Conservation (phyloP, 1,140 invertebrate genomes). For the Brachionus manjavacas region DNA sequence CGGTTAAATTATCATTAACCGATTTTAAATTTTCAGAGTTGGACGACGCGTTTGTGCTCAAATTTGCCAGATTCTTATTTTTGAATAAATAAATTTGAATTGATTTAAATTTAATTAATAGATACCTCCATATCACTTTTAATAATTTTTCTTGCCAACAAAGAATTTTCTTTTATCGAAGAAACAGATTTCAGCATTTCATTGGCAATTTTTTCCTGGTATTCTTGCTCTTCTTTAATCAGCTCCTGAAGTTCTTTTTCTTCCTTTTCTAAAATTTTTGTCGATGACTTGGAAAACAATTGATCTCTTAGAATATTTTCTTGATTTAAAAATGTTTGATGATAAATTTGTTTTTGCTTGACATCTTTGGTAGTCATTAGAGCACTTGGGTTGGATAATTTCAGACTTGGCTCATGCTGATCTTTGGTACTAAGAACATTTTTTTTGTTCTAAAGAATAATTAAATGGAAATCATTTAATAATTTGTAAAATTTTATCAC, state of each 20-base stretch:
- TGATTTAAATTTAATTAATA: neutral
- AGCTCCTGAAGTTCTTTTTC: neutral
- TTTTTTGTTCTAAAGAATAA: neutral
- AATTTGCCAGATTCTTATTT: neutral
- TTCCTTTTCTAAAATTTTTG: neutral
- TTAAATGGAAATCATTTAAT: neutral
- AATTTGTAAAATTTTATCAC: neutral
- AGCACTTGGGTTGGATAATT: constrained; percentile 6
- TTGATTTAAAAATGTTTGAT: constrained; percentile 5
- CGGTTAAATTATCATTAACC: constrained; percentile 4
- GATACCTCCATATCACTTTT: constrained; percentile 23
- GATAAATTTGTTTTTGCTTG: constrained; percentile 33
- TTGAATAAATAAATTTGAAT: neutral
- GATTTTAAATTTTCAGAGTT: constrained; percentile 33
- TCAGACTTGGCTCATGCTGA: neutral
- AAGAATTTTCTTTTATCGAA: constrained; percentile 24
- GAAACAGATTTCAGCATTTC: constrained; percentile 32
- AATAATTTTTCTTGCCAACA: constrained; percentile 15
- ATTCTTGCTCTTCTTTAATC: neutral
- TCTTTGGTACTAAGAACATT: neutral
- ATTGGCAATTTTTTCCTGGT: constrained; percentile 28
- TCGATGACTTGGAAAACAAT: neutral
- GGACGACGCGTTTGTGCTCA: neutral
- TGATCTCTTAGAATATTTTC: constrained; percentile 4
- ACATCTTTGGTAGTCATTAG: constrained; percentile 26